These are phyloP conservation scores for Madoqua kirkii DNA, from an alignment of 2,113 vertebrate genomes.

Conservation along the genomic window DNA sequence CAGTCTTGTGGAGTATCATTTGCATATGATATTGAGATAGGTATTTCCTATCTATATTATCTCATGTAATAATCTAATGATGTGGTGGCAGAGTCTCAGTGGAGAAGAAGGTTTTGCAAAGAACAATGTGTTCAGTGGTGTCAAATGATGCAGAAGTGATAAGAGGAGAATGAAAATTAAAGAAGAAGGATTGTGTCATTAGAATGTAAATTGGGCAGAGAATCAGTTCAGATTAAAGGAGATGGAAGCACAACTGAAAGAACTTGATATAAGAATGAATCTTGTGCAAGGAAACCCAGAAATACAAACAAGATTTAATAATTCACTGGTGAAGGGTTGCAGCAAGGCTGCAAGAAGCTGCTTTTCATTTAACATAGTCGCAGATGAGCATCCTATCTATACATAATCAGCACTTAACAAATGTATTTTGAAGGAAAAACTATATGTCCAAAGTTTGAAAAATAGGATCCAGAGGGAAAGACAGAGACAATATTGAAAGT, in stretches of 20 bases:
- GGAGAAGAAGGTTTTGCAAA: not conserved
- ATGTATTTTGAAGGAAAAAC: constrained; percentile 17
- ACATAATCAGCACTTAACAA: not conserved
- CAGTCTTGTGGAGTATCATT: not conserved
- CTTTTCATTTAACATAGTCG: constrained; percentile 44
- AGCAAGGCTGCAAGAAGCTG: not conserved
- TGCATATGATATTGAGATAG: not conserved
- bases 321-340: not conserved
- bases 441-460: constrained; percentile 23
- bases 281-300: not conserved
- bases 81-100: not conserved
- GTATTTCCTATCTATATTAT: not conserved
- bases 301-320: constrained; percentile 37
- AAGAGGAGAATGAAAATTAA: constrained; percentile 10
- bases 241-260: not conserved
- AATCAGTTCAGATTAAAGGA: constrained; percentile 3
- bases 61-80: not conserved
- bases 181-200: not conserved
- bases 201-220: not conserved
- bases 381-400: not conserved
- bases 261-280: not conserved
- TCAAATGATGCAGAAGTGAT: not conserved
- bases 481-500: constrained; percentile 14
- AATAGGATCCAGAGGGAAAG: not conserved
- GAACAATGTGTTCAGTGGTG: not conserved